Evolutionary conservation across 1,140 invertebrate species (phyloP).

Genomic region (Habropoda laboriosa): DNA sequence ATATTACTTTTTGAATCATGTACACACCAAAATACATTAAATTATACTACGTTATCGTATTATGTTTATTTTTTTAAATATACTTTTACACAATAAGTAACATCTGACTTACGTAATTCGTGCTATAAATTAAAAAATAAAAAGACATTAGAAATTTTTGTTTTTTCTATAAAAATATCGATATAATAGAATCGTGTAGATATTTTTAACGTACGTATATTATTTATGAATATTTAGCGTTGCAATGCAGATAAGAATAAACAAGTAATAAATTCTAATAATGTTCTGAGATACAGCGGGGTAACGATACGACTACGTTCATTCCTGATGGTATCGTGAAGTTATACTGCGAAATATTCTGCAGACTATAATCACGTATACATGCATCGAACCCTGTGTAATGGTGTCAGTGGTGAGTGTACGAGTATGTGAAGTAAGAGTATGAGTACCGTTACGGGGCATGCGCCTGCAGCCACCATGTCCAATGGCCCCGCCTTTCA

Average conservation of each 20-base stretch:
- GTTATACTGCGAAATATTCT: conserved; percentile 56
- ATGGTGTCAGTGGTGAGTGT: conserved; percentile 2
- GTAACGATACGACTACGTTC: neutral
- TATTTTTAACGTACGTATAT: neutral
- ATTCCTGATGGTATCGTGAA: conserved; percentile 44
- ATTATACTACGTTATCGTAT: neutral
- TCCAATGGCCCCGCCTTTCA: conserved; percentile 71
- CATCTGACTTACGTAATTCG: neutral
- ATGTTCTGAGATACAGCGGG: neutral
- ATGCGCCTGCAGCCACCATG: conserved; percentile 67
- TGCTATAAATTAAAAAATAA: neutral
- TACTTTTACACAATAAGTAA: neutral
- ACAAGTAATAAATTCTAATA: neutral
- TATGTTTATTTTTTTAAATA: neutral
- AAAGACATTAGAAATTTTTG: too few species aligned
- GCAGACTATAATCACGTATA: conserved; percentile 57
- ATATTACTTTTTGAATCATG: too few species aligned
- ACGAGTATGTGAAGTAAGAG: conserved; percentile 14
- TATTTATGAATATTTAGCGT: neutral
- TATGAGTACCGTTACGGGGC: conserved; percentile 71
- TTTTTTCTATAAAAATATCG: neutral
- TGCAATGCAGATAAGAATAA: neutral
- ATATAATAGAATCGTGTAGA: neutral
- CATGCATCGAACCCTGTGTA: neutral
- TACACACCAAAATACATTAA: neutral